These are phyloP conservation scores for Triops longicaudatus DNA, from an alignment of 1,140 invertebrate species.

Conservation along the genomic window DNA sequence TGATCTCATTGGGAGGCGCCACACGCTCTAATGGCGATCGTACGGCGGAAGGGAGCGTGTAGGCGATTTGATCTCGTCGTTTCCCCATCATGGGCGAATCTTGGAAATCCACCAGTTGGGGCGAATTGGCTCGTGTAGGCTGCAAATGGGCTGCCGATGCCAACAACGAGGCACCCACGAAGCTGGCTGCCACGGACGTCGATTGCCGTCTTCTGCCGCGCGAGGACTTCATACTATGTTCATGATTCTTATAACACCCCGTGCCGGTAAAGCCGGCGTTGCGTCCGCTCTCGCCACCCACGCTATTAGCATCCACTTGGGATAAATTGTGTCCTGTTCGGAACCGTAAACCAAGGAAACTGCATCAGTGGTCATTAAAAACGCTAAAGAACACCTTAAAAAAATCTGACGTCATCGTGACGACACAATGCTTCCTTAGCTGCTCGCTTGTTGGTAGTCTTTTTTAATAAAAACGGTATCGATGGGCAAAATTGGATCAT, in stretches of 20 bases:
- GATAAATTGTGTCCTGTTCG: slow-evolving; percentile 76
- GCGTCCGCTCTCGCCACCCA: slow-evolving; percentile 59
- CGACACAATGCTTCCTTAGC: background rate
- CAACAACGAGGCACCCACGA: background rate
- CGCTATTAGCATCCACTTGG: slow-evolving; percentile 74
- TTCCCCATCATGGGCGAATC: slow-evolving; percentile 27
- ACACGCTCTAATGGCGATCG: background rate
- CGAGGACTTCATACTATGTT: slow-evolving; percentile 48
- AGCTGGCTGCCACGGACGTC: background rate
- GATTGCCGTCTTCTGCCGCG: slow-evolving; percentile 29
- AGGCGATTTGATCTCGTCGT: slow-evolving; percentile 8
- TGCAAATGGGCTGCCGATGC: slow-evolving; percentile 19
- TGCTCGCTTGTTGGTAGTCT: background rate
- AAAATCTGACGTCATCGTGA: slow-evolving; percentile 6
- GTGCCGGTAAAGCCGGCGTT: slow-evolving; percentile 62
- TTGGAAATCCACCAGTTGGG: slow-evolving; percentile 25
- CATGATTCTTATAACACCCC: slow-evolving; percentile 78
- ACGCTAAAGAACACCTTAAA: background rate
- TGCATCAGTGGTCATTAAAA: slow-evolving; percentile 10
- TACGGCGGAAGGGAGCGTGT: background rate
- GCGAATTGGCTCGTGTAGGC: slow-evolving; percentile 29
- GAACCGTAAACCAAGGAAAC: slow-evolving; percentile 7
- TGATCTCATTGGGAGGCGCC: background rate
- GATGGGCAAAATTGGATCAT: background rate
- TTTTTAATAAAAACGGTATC: background rate